Evolutionary conservation across 2,797 vertebrate species (phyloP).

Genomic region (Melanotaenia trifasciata): DNA sequence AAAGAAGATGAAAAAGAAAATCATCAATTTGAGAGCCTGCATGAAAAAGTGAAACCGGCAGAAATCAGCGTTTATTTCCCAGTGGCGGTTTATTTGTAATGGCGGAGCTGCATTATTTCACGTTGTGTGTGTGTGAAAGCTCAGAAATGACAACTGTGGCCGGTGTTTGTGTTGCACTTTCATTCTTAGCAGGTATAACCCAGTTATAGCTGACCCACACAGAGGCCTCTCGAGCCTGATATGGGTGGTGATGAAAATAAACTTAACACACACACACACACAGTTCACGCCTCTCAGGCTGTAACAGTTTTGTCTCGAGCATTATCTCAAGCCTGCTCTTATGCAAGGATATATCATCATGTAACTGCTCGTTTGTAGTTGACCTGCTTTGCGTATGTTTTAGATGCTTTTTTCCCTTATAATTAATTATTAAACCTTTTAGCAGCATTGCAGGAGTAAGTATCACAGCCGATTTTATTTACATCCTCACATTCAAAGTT

Average conservation of each 20-base stretch:
- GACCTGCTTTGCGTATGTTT: constrained; percentile 45
- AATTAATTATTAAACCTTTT: background rate
- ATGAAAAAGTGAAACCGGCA: constrained; percentile 20
- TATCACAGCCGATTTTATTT: constrained; percentile 19
- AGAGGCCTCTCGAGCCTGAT: constrained; percentile 45
- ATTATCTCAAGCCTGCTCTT: constrained; percentile 46
- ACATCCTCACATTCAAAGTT: background rate
- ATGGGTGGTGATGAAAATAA: constrained; percentile 60
- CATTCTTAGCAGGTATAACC: constrained; percentile 37
- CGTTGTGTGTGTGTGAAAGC: background rate
- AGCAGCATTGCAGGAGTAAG: constrained; percentile 43
- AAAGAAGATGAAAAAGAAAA: constrained; percentile 7
- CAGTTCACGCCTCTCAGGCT: constrained; percentile 68
- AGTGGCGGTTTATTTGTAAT: background rate
- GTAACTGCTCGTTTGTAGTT: constrained; percentile 60
- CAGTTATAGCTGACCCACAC: constrained; percentile 25
- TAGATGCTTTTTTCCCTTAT: constrained; percentile 21
- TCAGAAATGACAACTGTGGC: background rate
- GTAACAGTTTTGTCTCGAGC: constrained; percentile 53
- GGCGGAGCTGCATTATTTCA: background rate
- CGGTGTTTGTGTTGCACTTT: background rate
- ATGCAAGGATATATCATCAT: constrained; percentile 61
- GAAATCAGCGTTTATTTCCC: background rate
- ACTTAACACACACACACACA: constrained; percentile 48
- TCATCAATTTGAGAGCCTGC: constrained; percentile 7